Evolutionary conservation across 2,797 vertebrate species (phyloP).

Genomic region (Lagodon rhomboides): DNA sequence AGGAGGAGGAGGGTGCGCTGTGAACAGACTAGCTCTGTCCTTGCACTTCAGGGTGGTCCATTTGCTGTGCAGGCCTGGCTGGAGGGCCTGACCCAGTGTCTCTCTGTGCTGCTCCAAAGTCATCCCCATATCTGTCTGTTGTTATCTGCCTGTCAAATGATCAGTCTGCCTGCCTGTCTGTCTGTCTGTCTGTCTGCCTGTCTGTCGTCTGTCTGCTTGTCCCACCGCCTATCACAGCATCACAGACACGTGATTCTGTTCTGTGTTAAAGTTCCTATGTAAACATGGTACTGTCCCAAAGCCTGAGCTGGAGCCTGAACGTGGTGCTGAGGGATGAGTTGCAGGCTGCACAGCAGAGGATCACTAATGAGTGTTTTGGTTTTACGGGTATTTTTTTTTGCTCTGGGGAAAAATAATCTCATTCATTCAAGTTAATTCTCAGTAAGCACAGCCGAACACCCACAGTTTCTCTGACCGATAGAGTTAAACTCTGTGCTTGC

Average conservation of each 20-base stretch:
- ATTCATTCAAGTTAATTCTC: conserved; percentile 3
- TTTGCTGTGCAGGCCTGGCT: conserved; percentile 55
- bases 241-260: conserved; percentile 19
- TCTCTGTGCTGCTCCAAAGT: conserved; percentile 26
- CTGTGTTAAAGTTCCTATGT: conserved; percentile 31
- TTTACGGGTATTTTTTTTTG: conserved; percentile 2
- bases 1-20: conserved; percentile 16
- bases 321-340: conserved; percentile 25
- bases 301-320: background rate
- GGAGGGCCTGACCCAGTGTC: conserved; percentile 41
- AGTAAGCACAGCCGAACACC: background rate
- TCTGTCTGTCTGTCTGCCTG: conserved; percentile 32
- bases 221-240: conserved; percentile 9
- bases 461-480: background rate
- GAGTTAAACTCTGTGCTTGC: background rate
- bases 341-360: background rate
- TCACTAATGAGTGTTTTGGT: conserved; percentile 7
- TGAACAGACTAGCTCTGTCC: conserved; percentile 64
- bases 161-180: conserved; percentile 41
- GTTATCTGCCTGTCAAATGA: conserved; percentile 45
- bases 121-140: conserved; percentile 34
- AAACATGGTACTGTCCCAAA: conserved; percentile 57
- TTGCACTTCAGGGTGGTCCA: conserved; percentile 73
- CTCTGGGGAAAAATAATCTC: background rate
- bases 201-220: conserved; percentile 47